phyloP scores from a whole-genome alignment of 2,797 vertebrate species.

The Periophthalmus magnuspinnatus region DNA sequence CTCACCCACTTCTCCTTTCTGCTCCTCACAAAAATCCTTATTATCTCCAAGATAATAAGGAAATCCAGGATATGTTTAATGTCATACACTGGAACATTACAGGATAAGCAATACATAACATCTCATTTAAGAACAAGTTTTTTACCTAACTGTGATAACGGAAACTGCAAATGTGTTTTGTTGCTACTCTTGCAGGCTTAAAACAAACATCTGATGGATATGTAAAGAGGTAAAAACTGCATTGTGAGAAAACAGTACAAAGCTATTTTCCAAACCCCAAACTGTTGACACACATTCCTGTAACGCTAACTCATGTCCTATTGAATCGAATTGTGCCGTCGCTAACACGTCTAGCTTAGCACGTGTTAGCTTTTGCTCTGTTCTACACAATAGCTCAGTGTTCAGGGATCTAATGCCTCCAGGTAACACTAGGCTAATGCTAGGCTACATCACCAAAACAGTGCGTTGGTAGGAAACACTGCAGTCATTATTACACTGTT shows the following conservation, averaged over 20 bases:
- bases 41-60: too few species aligned
- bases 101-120: too few species aligned
- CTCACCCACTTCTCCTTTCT: too few species aligned
- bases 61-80: too few species aligned
- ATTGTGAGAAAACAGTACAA: slow-evolving; percentile 32
- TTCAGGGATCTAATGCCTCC: slow-evolving; percentile 45
- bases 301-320: slow-evolving; percentile 45
- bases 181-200: neutral
- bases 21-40: too few species aligned
- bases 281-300: slow-evolving; percentile 33
- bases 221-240: neutral
- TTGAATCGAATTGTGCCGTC: slow-evolving; percentile 10
- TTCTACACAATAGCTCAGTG: slow-evolving; percentile 49
- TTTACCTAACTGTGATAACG: too few species aligned
- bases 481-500: slow-evolving; percentile 48
- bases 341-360: slow-evolving; percentile 36
- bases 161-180: too few species aligned
- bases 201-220: neutral
- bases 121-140: too few species aligned
- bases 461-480: slow-evolving; percentile 52
- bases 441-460: slow-evolving; percentile 46
- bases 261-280: slow-evolving; percentile 28
- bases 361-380: slow-evolving; percentile 19
- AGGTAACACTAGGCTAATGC: slow-evolving; percentile 29
- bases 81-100: too few species aligned